phyloP scores from a whole-genome alignment of 2,113 vertebrate species.

The Poeciliopsis retropinna region DNA sequence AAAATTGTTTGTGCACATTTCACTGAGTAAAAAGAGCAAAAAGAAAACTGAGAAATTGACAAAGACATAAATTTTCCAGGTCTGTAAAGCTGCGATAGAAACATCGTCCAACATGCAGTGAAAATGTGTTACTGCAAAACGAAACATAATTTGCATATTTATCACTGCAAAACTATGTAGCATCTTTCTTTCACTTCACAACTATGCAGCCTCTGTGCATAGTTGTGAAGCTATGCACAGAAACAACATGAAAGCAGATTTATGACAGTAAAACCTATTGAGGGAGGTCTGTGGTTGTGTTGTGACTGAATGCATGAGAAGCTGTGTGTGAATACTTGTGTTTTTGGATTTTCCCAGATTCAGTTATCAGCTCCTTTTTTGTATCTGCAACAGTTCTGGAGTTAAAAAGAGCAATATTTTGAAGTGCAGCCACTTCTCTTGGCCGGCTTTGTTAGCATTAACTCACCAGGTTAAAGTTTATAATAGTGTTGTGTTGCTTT shows the following conservation, averaged over 20 bases:
- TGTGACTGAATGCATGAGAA: neutral
- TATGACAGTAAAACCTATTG: neutral
- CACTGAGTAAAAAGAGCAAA: neutral
- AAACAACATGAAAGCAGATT: too few species aligned
- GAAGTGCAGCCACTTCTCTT: conserved; percentile 7
- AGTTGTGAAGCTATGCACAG: too few species aligned
- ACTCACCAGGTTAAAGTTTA: conserved; percentile 36
- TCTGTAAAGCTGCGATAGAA: neutral
- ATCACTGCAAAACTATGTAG: neutral
- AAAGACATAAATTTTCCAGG: too few species aligned
- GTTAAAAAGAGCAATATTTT: conserved; percentile 4
- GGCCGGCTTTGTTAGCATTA: neutral
- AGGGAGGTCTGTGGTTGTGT: neutral
- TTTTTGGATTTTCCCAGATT: conserved; percentile 12
- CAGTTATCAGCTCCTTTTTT: conserved; percentile 14
- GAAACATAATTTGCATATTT: neutral
- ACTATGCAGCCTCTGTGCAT: neutral
- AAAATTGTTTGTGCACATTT: neutral
- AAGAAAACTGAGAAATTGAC: too few species aligned
- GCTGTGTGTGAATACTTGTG: neutral
- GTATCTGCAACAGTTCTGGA: conserved; percentile 19
- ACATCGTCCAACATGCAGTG: neutral
- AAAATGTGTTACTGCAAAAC: neutral
- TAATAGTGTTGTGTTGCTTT: conserved; percentile 36
- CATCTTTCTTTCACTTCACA: neutral